Evolutionary conservation across 2,113 vertebrate genomes (phyloP), one percentile per base, ranked within the genome.

Genomic region (Manacus vitellinus): DNA sequence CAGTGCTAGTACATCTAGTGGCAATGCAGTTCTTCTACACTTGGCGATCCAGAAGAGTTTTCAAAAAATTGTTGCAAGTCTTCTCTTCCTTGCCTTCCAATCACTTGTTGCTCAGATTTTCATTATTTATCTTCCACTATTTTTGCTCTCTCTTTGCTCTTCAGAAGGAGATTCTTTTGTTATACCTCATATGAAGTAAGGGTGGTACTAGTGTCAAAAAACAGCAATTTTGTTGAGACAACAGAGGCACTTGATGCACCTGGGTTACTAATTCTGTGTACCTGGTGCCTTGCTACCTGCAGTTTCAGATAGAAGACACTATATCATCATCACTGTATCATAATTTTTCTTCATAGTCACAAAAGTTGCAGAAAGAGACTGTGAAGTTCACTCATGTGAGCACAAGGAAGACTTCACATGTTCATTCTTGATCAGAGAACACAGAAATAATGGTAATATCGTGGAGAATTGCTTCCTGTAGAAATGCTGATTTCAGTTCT

Each of bases 111-210:
- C 35, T 77, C 33, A 37, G 39, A 33, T 51, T 71, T 78, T 67
- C 9, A 14, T 41, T 14, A 6, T 71, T 51, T 61, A 15, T 47
- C 27, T 92, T 86, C 43, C 21, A 18, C 11, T 15, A 3, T 59
- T 46, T 91, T 74, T 23, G 33, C 15, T 71, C 10, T 79, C 24
- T 66, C 21, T 80, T 77, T 88, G 24, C 10, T 9, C 41, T 75
- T 92, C 17, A 66, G 44, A 63, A 62, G 27, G 27, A 63, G 5
- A 85, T 82, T 85, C 31, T 87, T 85, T 51, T 73, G 8, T 63
- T 67, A 33, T 5, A 49, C 14, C 13, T 58, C 2, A 2, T 49
- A 20, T 0, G 1, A 74, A 73, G 25, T 24, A 49, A 44, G 12
- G 2, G 10, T 0, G 0, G 16, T 70, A 31, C 14, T 59, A 17